These are phyloP conservation scores for Sicus ferrugineus DNA, from an alignment of 2,888 invertebrate genomes.

Conservation along the genomic window DNA sequence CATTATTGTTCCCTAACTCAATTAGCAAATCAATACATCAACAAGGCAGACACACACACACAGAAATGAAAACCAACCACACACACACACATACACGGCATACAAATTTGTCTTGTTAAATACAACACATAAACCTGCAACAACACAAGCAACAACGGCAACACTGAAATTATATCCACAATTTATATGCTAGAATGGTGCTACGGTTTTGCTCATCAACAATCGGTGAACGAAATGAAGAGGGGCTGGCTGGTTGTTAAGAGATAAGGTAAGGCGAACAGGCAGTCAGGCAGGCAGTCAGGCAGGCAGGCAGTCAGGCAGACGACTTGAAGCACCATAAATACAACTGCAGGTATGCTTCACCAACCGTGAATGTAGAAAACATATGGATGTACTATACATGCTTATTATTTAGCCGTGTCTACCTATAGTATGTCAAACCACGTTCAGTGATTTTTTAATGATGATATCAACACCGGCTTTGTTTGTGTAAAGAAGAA, in stretches of 20 bases:
- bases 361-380: background rate
- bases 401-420: background rate
- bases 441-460: constrained; percentile 14
- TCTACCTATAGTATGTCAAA: background rate
- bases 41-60: background rate
- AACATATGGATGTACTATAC: background rate
- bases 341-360: constrained; percentile 13
- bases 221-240: constrained; percentile 1
- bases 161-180: constrained; percentile 17
- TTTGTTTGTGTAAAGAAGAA: constrained; percentile 15
- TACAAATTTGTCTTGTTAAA: background rate
- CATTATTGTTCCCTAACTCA: constrained; percentile 30
- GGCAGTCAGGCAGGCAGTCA: background rate
- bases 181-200: constrained; percentile 12
- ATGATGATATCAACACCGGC: constrained; percentile 28
- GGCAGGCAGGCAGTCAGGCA: background rate
- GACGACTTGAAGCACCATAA: background rate
- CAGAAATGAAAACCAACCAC: constrained; percentile 9
- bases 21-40: constrained; percentile 27
- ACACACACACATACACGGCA: constrained; percentile 5
- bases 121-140: background rate
- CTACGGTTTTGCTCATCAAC: constrained; percentile 5
- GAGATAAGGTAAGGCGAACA: constrained; percentile 7
- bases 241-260: background rate
- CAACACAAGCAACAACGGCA: constrained; percentile 16